phyloP scores from a whole-genome alignment of 2,797 vertebrate genomes.

The Acipenser ruthenus region DNA sequence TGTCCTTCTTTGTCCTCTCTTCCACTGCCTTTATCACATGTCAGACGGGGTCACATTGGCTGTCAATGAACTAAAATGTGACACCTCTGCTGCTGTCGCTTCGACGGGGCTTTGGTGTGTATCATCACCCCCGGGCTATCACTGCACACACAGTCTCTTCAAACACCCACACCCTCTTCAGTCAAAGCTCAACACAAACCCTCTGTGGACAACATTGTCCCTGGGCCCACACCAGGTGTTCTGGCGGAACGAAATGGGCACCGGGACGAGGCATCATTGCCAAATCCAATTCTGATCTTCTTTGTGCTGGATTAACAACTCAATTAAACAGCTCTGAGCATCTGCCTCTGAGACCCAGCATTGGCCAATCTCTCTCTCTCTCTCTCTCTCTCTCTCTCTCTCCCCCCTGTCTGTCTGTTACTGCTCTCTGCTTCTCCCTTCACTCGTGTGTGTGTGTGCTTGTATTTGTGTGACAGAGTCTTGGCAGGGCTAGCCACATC shows the following conservation, averaged over 20 bases:
- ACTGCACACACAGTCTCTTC: slow-evolving; percentile 14
- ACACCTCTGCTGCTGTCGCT: slow-evolving; percentile 20
- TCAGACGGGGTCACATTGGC: slow-evolving; percentile 42
- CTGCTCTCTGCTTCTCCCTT: not conserved
- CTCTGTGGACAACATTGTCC: slow-evolving; percentile 22
- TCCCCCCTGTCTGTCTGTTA: slow-evolving; percentile 16
- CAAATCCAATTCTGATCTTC: slow-evolving; percentile 46
- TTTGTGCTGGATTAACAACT: slow-evolving; percentile 59
- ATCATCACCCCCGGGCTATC: slow-evolving; percentile 14
- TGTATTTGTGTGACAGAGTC: slow-evolving; percentile 15
- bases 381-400: slow-evolving; percentile 14
- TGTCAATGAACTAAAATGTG: slow-evolving; percentile 27
- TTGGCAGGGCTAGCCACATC: slow-evolving; percentile 6
- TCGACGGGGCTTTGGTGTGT: slow-evolving; percentile 9
- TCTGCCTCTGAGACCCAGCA: slow-evolving; percentile 43
- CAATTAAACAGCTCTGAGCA: slow-evolving; percentile 58
- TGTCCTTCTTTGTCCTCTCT: slow-evolving; percentile 26
- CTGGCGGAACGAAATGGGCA: slow-evolving; percentile 46
- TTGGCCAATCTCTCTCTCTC: slow-evolving; percentile 29
- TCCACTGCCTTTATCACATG: slow-evolving; percentile 44
- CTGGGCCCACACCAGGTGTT: slow-evolving; percentile 50
- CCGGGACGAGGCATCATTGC: slow-evolving; percentile 32
- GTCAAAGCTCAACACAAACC: slow-evolving; percentile 26
- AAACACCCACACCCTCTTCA: slow-evolving; percentile 21
- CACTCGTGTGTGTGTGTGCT: slow-evolving; percentile 15